Evolutionary conservation across 2,113 vertebrate genomes (phyloP).

Genomic region (Pleuronectes platessa): DNA sequence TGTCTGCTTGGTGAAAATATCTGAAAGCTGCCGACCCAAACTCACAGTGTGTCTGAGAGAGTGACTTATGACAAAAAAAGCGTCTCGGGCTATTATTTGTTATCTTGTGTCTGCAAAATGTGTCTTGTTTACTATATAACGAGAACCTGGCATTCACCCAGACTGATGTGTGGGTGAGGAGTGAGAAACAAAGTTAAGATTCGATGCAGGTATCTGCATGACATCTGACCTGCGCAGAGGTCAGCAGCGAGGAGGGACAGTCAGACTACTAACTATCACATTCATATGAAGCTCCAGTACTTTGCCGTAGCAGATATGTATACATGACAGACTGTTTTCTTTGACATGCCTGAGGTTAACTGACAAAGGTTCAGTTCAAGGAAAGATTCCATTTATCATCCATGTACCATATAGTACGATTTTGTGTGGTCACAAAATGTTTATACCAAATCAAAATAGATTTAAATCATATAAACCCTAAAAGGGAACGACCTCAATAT

Average conservation of each 20-base stretch:
- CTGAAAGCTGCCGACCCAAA: neutral
- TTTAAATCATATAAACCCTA: neutral
- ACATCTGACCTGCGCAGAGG: conserved; percentile 3
- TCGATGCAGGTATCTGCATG: neutral
- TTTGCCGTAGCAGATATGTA: neutral
- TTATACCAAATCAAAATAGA: neutral
- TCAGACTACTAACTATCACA: neutral
- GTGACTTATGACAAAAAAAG: neutral
- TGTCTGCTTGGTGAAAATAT: neutral
- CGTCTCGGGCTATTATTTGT: neutral
- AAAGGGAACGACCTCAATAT: neutral
- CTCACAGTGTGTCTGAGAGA: neutral
- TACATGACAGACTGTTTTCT: neutral
- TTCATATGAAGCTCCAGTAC: neutral
- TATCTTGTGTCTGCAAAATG: neutral
- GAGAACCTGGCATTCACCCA: neutral
- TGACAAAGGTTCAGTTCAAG: neutral
- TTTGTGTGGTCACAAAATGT: neutral
- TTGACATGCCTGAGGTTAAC: neutral
- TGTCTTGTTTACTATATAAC: neutral
- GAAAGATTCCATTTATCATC: neutral
- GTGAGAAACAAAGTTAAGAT: neutral
- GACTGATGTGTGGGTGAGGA: neutral
- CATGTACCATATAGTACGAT: neutral
- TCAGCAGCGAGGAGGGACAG: neutral